Evolutionary conservation across 2,113 vertebrate genomes (phyloP), one percentile per base, ranked within the genome.

Genomic region (Dinomys branickii): DNA sequence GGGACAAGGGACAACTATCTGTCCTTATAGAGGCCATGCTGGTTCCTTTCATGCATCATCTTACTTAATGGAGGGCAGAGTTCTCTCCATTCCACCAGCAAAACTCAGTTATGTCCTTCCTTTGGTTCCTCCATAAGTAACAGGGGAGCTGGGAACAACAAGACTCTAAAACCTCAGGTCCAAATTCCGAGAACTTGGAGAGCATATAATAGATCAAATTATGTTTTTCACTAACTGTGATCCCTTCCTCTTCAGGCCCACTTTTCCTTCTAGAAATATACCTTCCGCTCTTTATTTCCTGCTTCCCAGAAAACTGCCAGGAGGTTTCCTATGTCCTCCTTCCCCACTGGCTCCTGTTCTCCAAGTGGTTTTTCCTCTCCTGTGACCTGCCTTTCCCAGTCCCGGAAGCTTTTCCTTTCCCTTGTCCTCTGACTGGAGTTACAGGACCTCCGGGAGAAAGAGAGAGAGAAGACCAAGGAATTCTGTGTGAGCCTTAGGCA

Each of bases 161-260:
- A 71, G 20, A 77, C 35, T 73, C 16, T 50, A 44, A 84, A 52
- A 41, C 12, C 38, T 41, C 9, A 7, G 56, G 38, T 83, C 44
- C 11, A 44, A 88, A 81, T 33, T 71, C 44, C 26, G 28, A 85
- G 80, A 41, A 38, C 47, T 82, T 26, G 0, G 44, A 47, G 10
- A 82, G 33, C 56, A n/a, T 61, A 65, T 38, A 73, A 52, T 17
- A 59, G 47, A 24, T 4, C 52, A 38, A 88, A 61, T 58, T 59
- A 16, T 0, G 0, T 22, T 30, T 85, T 30, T 9, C 6, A 7
- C 13, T 0, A 16, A 1, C 47, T 35, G 41, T 24, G 33, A 14
- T 41, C 12, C 3, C 10, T 82, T 86, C n/a, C 26, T 56, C 47
- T 38, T 30, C 78, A 87, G 75, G 11, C 63, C 50, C 63, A 59